phyloP scores from a whole-genome alignment of 2,113 vertebrate species.

The Cyprinus carpio region DNA sequence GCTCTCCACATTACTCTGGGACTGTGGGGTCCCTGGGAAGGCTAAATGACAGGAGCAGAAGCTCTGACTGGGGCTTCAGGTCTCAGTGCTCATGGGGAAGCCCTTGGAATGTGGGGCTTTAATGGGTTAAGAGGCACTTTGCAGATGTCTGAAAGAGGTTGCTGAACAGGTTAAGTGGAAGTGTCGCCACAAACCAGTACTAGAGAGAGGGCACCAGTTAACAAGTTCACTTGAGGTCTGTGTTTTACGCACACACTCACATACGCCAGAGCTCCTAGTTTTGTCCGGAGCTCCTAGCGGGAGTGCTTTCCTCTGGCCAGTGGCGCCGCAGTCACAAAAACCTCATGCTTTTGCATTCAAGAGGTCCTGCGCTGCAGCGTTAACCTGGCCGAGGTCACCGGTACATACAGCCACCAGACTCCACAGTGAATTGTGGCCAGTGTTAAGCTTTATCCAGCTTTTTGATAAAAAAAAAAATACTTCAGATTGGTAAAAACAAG shows the following conservation, averaged over 20 bases:
- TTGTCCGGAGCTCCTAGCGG: conserved; percentile 38
- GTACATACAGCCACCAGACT: not conserved
- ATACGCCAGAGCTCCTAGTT: conserved; percentile 12
- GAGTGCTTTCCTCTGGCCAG: conserved; percentile 29
- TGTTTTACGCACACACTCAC: not conserved
- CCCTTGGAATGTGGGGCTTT: conserved; percentile 28
- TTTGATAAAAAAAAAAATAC: not conserved
- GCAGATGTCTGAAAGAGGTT: conserved; percentile 1
- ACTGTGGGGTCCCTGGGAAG: conserved; percentile 29
- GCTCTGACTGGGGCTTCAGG: not conserved
- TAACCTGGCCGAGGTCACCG: conserved; percentile 45
- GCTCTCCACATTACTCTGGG: conserved; percentile 40
- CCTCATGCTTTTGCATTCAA: conserved; percentile 15
- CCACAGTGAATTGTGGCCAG: not conserved
- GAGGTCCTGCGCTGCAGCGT: not conserved
- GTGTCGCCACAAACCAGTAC: not conserved
- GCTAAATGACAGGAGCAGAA: conserved; percentile 46
- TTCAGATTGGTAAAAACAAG: not conserved
- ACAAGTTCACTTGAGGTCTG: conserved; percentile 3
- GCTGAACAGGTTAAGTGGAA: conserved; percentile 26
- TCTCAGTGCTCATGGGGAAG: conserved; percentile 21
- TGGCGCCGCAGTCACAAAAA: conserved; percentile 30
- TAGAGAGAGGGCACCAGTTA: not conserved
- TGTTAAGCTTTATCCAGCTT: not conserved
- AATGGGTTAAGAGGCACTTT: conserved; percentile 29